Conservation (phyloP, 2,113 vertebrate species). For the Nansenia antarctica region DNA sequence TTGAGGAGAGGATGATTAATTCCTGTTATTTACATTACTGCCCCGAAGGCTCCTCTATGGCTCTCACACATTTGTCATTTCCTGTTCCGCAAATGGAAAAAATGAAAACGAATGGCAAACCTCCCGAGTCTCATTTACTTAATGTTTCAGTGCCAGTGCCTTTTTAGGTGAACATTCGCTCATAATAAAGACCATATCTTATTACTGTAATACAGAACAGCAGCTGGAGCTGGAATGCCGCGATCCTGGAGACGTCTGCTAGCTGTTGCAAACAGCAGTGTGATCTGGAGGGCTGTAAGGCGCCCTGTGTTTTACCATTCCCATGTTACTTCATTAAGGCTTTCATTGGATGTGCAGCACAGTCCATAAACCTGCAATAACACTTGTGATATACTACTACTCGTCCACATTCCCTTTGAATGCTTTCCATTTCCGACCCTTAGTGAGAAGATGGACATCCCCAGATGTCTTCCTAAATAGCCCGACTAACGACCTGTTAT, state of each 20-base stretch:
- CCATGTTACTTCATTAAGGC: conserved; percentile 64
- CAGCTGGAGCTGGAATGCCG: neutral
- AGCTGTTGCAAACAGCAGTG: conserved; percentile 56
- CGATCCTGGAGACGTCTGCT: conserved; percentile 35
- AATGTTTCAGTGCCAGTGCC: neutral
- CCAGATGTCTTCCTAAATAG: conserved; percentile 52
- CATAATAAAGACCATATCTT: conserved; percentile 56
- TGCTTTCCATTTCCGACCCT: conserved; percentile 36
- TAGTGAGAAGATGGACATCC: conserved; percentile 36
- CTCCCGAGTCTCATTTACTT: conserved; percentile 52
- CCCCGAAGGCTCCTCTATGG: conserved; percentile 61
- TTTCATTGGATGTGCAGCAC: conserved; percentile 61
- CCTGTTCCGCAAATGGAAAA: conserved; percentile 71
- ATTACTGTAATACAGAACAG: conserved; percentile 53
- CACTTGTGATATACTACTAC: conserved; percentile 51
- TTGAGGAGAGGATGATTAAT: conserved; percentile 69
- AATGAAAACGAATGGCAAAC: conserved; percentile 56
- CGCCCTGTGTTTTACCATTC: conserved; percentile 26
- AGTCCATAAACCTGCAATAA: conserved; percentile 68
- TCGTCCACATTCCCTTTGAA: conserved; percentile 43
- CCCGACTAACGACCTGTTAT: neutral
- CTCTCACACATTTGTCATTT: conserved; percentile 70
- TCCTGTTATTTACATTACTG: conserved; percentile 73
- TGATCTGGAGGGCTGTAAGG: conserved; percentile 38
- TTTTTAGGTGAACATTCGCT: conserved; percentile 36